Evolutionary conservation across 2,888 invertebrate species (phyloP).

Genomic region (Volucella inanis): DNA sequence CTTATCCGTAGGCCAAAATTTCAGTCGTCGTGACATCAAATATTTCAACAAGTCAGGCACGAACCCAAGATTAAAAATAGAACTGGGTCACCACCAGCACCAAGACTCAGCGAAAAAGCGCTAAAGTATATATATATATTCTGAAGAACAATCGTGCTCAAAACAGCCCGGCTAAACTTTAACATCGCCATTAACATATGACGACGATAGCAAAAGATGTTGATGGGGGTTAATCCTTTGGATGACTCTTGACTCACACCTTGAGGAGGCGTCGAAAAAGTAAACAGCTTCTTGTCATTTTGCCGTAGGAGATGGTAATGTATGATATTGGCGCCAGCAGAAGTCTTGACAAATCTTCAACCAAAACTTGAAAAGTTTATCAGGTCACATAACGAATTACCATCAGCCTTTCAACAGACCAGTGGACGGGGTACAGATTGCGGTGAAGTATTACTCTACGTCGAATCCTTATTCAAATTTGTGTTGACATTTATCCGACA

Average conservation of each 20-base stretch:
- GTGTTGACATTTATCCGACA: constrained; percentile 64
- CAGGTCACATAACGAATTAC: constrained; percentile 62
- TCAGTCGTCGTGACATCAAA: constrained; percentile 33
- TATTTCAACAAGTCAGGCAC: constrained; percentile 66
- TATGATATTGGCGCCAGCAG: constrained; percentile 3
- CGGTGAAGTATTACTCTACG: constrained; percentile 14
- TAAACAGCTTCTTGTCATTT: constrained; percentile 8
- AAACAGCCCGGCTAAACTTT: background rate
- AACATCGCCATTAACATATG: constrained; percentile 51
- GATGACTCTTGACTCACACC: background rate
- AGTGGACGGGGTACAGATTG: constrained; percentile 20
- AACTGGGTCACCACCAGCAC: constrained; percentile 46
- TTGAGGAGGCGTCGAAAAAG: background rate
- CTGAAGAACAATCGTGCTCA: constrained; percentile 8
- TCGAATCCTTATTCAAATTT: constrained; percentile 55
- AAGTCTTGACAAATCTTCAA: constrained; percentile 34
- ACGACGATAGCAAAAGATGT: constrained; percentile 32
- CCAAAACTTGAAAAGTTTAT: constrained; percentile 36
- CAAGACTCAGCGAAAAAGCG: constrained; percentile 23
- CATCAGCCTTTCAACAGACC: constrained; percentile 17
- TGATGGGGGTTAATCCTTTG: background rate
- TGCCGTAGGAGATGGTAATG: background rate
- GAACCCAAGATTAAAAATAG: constrained; percentile 58
- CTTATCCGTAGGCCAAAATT: background rate
- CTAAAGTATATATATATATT: constrained; percentile 25